Percentiles rank a stretch among this genome's conserved stretches.
phyloP scores from a whole-genome alignment of 2,888 invertebrate species.

The Parnassius orleans region DNA sequence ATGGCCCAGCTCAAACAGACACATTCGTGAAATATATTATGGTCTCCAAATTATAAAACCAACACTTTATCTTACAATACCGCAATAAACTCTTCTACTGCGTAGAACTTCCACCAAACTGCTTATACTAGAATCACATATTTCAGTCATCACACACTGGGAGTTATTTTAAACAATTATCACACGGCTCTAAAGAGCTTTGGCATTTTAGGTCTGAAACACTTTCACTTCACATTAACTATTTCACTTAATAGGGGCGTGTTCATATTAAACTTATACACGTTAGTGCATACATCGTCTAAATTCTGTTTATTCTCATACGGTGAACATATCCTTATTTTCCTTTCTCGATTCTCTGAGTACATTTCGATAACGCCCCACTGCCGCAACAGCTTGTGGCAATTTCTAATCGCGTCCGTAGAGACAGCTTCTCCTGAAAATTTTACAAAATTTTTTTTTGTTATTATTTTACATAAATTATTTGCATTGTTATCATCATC shows the following conservation, averaged over 20 bases:
- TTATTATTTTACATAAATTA: neutral
- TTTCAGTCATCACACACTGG: conserved; percentile 20
- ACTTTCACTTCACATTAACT: conserved; percentile 21
- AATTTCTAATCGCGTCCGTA: conserved; percentile 92
- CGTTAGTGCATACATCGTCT: conserved; percentile 46
- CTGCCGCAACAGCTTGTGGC: conserved; percentile 89
- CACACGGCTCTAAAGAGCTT: conserved; percentile 9
- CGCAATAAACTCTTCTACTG: conserved; percentile 17
- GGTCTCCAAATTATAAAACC: neutral
- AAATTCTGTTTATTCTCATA: conserved; percentile 46
- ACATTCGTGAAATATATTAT: too few species aligned
- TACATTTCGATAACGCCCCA: conserved; percentile 88
- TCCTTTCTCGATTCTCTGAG: conserved; percentile 50
- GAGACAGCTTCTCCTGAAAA: conserved; percentile 91
- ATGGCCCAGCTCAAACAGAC: too few species aligned
- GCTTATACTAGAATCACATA: conserved; percentile 25
- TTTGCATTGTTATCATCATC: too few species aligned
- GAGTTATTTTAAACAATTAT: conserved; percentile 5
- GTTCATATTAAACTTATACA: conserved; percentile 61
- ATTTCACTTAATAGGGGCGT: conserved; percentile 44
- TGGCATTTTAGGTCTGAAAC: conserved; percentile 3
- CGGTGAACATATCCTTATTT: conserved; percentile 46
- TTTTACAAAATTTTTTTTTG: neutral
- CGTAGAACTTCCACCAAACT: conserved; percentile 17
- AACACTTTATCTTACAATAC: conserved; percentile 3